A percentile compares a stretch with the other conserved stretches of the same genome.
Evolutionary conservation across 2,113 vertebrate genomes (phyloP).

Genomic region (Cyprinodon tularosa): DNA sequence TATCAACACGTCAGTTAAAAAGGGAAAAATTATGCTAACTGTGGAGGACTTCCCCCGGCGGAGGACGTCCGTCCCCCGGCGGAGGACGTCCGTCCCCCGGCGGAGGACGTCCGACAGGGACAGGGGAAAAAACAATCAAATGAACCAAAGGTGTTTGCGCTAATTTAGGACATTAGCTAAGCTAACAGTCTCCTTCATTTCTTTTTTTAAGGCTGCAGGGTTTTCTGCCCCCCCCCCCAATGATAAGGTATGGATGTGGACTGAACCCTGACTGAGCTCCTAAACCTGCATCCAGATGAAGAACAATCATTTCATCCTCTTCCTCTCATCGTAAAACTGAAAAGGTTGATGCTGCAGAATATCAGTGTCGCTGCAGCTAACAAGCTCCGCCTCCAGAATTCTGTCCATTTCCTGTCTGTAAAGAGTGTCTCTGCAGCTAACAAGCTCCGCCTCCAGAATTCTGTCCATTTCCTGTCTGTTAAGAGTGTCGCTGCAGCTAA

Average conservation of each 20-base stretch:
- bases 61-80: no score
- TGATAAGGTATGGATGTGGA: no score
- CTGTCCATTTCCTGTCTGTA: no score
- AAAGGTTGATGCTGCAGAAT: slow-evolving; percentile 16
- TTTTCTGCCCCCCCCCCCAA: no score
- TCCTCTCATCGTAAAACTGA: not conserved
- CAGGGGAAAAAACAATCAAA: not conserved
- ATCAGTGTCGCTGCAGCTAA: not conserved
- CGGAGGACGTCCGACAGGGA: not conserved
- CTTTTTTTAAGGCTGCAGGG: not conserved
- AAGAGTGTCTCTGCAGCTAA: not conserved
- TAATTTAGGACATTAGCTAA: not conserved
- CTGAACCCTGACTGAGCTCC: not conserved
- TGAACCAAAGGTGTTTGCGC: not conserved
- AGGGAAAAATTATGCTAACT: not conserved
- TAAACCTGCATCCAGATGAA: not conserved
- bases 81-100: no score
- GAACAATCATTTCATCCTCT: not conserved
- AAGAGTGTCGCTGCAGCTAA: slow-evolving; percentile 4
- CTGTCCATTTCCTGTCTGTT: not conserved
- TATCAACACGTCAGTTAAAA: not conserved
- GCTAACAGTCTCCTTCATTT: slow-evolving; percentile 53
- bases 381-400: no score
- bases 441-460: not conserved
- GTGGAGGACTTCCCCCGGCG: no score